Percentiles rank a stretch among this genome's conserved stretches.
phyloP scores from a whole-genome alignment of 1,140 invertebrate genomes.

The Musca domestica region DNA sequence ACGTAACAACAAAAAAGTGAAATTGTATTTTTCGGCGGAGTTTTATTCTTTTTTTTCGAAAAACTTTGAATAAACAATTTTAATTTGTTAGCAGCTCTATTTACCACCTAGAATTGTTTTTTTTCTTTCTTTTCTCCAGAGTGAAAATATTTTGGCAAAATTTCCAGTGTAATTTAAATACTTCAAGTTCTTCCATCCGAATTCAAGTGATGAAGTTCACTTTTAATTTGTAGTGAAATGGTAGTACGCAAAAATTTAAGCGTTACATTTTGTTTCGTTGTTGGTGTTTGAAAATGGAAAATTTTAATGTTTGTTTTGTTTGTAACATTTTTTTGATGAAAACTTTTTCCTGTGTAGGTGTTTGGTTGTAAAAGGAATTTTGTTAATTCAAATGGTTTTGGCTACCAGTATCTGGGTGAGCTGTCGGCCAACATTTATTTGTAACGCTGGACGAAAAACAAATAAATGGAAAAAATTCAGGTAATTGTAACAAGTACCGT shows the following conservation, averaged over 20 bases:
- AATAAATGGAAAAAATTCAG: too few relatives aligned
- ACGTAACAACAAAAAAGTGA: too few relatives aligned
- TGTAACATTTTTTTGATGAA: neutral
- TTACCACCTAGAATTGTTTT: neutral
- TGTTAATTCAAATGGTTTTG: slow-evolving; percentile 13
- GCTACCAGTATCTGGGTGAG: neutral
- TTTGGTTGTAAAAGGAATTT: neutral
- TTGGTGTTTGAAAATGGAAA: neutral
- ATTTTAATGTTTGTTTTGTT: slow-evolving; percentile 2
- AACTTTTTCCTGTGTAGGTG: slow-evolving; percentile 2
- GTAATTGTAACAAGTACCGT: too few relatives aligned
- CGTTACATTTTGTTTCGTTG: too few relatives aligned
- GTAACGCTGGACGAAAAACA: neutral
- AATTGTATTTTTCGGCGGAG: neutral
- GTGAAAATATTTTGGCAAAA: slow-evolving; percentile 4
- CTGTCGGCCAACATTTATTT: neutral
- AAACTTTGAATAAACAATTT: neutral
- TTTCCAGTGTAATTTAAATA: slow-evolving; percentile 5
- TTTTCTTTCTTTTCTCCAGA: neutral
- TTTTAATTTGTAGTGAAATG: too few relatives aligned
- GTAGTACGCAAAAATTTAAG: too few relatives aligned
- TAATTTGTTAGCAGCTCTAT: slow-evolving; percentile 2
- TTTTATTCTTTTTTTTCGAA: neutral
- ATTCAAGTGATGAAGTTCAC: too few relatives aligned
- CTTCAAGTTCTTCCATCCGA: neutral